Evolutionary conservation across 2,113 vertebrate species (phyloP).

Genomic region (Anoura caudifer): DNA sequence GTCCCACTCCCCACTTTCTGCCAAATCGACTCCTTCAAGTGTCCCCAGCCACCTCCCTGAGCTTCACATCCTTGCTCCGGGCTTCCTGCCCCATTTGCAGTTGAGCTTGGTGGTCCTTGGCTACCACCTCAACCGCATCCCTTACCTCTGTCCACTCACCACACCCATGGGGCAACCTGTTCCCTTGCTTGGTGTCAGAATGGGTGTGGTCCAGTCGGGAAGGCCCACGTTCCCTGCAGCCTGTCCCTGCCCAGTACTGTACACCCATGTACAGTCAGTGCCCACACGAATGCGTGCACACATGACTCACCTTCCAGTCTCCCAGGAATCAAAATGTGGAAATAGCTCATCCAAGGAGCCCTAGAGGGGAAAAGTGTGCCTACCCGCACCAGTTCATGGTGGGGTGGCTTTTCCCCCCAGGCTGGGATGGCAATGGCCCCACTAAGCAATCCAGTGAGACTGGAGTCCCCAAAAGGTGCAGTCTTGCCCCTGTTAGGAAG

Average conservation of each 20-base stretch:
- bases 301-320: not conserved
- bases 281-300: rapidly evolving
- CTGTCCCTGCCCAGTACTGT: rapidly evolving
- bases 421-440: not conserved
- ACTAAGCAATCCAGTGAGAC: not conserved
- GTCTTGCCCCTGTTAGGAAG: not conserved
- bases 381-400: not conserved
- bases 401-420: not conserved
- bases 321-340: not conserved
- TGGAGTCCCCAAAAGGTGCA: not conserved
- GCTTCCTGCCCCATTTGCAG: not conserved
- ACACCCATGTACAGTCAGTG: rapidly evolving
- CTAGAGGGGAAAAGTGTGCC: not conserved
- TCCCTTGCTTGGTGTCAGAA: not conserved
- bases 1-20: no score
- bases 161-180: not conserved
- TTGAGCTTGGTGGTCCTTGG: not conserved
- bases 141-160: not conserved
- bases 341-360: not conserved
- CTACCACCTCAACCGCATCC: no score
- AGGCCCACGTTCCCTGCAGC: not conserved
- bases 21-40: no score
- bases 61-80: not conserved
- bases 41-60: not conserved
- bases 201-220: not conserved